Evolutionary conservation across 2,797 vertebrate species (phyloP), one percentile per base, ranked within the genome.

Genomic region (Peromyscus nudipes): DNA sequence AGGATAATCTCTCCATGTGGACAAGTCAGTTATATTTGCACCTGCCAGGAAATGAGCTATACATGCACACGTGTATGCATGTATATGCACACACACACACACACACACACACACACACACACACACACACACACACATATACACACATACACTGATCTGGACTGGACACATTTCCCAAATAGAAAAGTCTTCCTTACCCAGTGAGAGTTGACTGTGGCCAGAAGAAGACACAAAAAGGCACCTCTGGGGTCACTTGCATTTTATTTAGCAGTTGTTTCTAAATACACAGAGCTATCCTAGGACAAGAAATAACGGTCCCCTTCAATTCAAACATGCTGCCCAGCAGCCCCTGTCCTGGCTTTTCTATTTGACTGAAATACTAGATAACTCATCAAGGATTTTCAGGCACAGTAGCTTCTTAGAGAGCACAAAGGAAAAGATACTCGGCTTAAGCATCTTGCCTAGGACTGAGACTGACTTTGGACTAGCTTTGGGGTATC

Each of bases 1-100:
- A 88, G 62, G 37, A 80, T 92, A 92, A 79, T 95, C 82, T 75
- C 19, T 92, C 64, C 79, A 60, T 49, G 7, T 34, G 31, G 73
- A 89, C 94, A 81, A 73, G 93, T 65, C 34, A 62, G 69, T 77
- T 85, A 46, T 43, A 9, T 27, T 76, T 57, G 2, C 23, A 81
- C 60, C 94, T 95, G 76, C 52, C 43, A 83, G 43, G 57, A 90
- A 91, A 87, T 96, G 37, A 73, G 27, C 49, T 67, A 71, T 11
- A n/a, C 37, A 87, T 10, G 49, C 19, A 13, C 19, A 31, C 14
- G 27, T 27, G 17, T 40, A 49, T 34, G 46, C 46, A 49, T 11
- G 10, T 11, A 1, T 11, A 49, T 2, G 10, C 52, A 40, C 23
- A 31, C 25, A 17, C 27, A 49, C 21, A 31, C 14, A 37, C 52